Evolutionary conservation across 2,888 invertebrate species (phyloP).

Genomic region (Thereva nobilitata): DNA sequence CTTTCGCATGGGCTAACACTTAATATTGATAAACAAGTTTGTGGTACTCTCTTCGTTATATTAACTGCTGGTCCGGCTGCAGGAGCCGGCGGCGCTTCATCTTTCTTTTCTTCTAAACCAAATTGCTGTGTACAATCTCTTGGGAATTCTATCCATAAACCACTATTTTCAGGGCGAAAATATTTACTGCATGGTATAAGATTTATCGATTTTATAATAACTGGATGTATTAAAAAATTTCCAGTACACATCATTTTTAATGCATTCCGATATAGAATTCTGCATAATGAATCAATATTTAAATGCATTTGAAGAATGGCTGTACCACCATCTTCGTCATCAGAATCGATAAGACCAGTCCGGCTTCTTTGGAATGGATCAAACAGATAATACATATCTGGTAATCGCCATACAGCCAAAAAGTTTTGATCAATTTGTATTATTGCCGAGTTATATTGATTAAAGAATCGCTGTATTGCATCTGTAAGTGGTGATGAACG

Average conservation of each 20-base stretch:
- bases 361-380: conserved; percentile 68
- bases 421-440: conserved; percentile 65
- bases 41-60: background rate
- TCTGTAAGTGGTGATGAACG: conserved; percentile 42
- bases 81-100: conserved; percentile 19
- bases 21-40: conserved; percentile 42
- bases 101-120: background rate
- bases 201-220: conserved; percentile 58
- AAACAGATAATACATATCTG: conserved; percentile 67
- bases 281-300: conserved; percentile 63
- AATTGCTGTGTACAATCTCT: conserved; percentile 14
- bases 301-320: conserved; percentile 69
- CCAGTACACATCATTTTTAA: conserved; percentile 51
- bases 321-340: conserved; percentile 56
- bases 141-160: conserved; percentile 19
- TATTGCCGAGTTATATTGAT: conserved; percentile 49
- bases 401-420: conserved; percentile 68
- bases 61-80: background rate
- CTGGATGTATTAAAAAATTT: conserved; percentile 62
- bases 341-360: conserved; percentile 62
- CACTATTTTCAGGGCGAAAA: background rate
- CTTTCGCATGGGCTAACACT: conserved; percentile 43
- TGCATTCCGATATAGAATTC: conserved; percentile 60
- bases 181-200: background rate
- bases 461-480: conserved; percentile 49